These are phyloP conservation scores for Leptocoma aspasia DNA, from an alignment of 2,113 vertebrate genomes.

Conservation along the genomic window DNA sequence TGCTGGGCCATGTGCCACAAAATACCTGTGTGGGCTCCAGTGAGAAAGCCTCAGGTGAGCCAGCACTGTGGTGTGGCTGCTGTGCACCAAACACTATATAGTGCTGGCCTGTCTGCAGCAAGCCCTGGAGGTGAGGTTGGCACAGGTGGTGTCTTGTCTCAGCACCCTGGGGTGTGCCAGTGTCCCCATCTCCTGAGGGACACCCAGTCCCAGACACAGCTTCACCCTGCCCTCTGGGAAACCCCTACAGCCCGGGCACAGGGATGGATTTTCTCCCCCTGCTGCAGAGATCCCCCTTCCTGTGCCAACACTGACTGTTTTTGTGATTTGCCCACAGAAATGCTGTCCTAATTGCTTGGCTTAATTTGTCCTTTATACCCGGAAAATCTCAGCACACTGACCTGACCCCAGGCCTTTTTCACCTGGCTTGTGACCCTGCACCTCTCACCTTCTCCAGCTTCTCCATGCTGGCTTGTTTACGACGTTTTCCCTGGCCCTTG, in stretches of 20 bases:
- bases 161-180: not conserved
- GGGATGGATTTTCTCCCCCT: not conserved
- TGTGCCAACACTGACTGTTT: not conserved
- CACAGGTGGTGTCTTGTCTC: not conserved
- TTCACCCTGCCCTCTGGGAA: fast-evolving
- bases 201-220: fast-evolving
- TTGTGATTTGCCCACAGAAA: not conserved
- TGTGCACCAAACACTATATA: not conserved
- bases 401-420: not conserved
- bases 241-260: not conserved
- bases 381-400: not conserved
- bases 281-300: not conserved
- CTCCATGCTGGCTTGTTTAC: not conserved
- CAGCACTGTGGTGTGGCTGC: not conserved
- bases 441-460: not conserved
- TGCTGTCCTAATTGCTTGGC: not conserved
- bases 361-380: not conserved
- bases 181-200: no score
- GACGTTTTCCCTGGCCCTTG: fast-evolving
- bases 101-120: not conserved
- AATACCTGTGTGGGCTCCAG: not conserved
- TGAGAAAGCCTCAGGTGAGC: not conserved
- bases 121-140: not conserved
- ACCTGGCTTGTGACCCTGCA: not conserved
- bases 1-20: fast-evolving